Conservation (phyloP, 2,888 invertebrate genomes). For the Pyrgus malvae region DNA sequence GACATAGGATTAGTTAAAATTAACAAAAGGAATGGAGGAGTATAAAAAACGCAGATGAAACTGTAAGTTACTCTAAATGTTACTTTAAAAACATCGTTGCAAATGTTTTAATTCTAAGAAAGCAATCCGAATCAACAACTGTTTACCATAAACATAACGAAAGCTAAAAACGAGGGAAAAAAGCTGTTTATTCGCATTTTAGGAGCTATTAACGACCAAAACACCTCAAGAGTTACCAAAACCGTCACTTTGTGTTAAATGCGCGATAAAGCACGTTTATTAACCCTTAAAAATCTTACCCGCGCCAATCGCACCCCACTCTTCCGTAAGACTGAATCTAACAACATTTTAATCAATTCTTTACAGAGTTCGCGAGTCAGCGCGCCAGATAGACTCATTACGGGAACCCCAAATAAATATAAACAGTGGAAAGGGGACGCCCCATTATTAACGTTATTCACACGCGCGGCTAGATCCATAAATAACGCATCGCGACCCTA, state of each 20-base stretch:
- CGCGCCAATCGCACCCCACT: slow-evolving; percentile 63
- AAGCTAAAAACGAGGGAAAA: slow-evolving; percentile 18
- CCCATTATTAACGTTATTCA: slow-evolving; percentile 79
- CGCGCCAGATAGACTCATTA: slow-evolving; percentile 79
- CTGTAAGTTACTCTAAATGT: no score
- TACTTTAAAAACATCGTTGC: no score
- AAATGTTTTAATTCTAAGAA: no score
- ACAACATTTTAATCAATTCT: slow-evolving; percentile 82
- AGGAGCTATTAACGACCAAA: slow-evolving; percentile 39
- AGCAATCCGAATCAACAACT: no score
- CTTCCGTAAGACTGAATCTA: slow-evolving; percentile 74
- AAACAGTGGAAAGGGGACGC: slow-evolving; percentile 76
- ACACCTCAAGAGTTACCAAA: slow-evolving; percentile 38
- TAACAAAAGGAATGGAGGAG: no score
- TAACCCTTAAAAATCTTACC: slow-evolving; percentile 63
- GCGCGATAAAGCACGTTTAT: slow-evolving; percentile 61
- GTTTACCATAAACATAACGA: background rate
- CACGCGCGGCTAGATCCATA: slow-evolving; percentile 77
- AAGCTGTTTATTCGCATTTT: slow-evolving; percentile 38
- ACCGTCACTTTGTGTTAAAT: slow-evolving; percentile 49
- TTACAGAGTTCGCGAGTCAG: slow-evolving; percentile 79
- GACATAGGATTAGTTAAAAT: no score
- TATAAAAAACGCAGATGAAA: no score
- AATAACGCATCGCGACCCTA: slow-evolving; percentile 74
- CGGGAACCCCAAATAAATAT: slow-evolving; percentile 79